phyloP scores from a whole-genome alignment of 2,113 vertebrate species.

The Formicarius rufipectus region DNA sequence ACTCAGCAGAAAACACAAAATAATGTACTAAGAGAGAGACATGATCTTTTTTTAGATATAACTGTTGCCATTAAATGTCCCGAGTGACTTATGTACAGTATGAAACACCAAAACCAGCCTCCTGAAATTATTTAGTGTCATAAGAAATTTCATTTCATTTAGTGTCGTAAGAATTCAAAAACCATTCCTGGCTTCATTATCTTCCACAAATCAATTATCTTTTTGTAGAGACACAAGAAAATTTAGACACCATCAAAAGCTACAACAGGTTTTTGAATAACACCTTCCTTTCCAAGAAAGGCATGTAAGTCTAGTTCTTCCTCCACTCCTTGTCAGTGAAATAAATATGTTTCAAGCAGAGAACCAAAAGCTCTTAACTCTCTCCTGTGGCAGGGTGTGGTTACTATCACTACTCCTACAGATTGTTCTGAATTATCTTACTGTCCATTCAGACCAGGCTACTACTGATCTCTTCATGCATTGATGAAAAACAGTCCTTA shows the following conservation, averaged over 20 bases:
- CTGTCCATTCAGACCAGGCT: not conserved
- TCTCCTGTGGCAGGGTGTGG: slow-evolving; percentile 10
- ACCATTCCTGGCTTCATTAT: not conserved
- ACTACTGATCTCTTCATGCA: not conserved
- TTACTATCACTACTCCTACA: slow-evolving; percentile 27
- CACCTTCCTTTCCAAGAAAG: not conserved
- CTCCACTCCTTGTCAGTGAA: slow-evolving; percentile 20
- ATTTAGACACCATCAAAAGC: not conserved
- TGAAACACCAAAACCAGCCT: not conserved
- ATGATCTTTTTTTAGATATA: not conserved
- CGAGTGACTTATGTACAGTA: not conserved
- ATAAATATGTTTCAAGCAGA: not conserved
- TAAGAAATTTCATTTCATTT: not conserved
- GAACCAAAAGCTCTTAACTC: slow-evolving; percentile 32
- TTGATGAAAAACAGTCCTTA: not conserved
- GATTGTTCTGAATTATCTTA: slow-evolving; percentile 7
- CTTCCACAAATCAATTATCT: not conserved
- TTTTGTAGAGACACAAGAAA: not conserved
- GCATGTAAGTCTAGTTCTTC: not conserved
- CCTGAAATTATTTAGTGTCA: not conserved
- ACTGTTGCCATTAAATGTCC: not conserved
- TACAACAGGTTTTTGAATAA: not conserved
- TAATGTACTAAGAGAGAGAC: not conserved
- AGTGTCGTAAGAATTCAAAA: not conserved
- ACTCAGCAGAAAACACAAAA: not conserved